phyloP scores from a whole-genome alignment of 2,113 vertebrate genomes.

The Cyprinodon tularosa region DNA sequence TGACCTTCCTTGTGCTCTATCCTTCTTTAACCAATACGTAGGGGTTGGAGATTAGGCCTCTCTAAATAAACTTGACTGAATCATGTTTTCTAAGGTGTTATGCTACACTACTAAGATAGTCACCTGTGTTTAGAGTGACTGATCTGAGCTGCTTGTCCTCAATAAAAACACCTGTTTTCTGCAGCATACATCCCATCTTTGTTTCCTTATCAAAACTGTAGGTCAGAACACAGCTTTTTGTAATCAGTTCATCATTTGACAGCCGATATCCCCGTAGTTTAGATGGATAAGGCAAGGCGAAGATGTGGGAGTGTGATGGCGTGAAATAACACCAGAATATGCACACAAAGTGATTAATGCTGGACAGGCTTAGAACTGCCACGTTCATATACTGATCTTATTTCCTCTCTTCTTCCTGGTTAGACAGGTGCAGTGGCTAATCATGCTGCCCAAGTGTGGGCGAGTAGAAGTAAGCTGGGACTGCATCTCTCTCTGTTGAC shows the following conservation, averaged over 20 bases:
- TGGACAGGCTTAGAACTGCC: conserved; percentile 20
- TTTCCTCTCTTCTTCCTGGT: conserved; percentile 43
- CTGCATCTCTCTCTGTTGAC: conserved; percentile 65
- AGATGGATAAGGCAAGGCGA: conserved; percentile 24
- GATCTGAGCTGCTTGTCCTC: conserved; percentile 15
- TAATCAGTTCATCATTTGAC: background rate
- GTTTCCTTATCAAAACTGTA: background rate
- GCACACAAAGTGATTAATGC: conserved; percentile 48
- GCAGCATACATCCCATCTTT: background rate
- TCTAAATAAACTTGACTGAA: conserved; percentile 54
- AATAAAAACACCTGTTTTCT: conserved; percentile 26
- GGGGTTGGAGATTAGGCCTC: conserved; percentile 39
- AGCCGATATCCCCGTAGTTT: conserved; percentile 14
- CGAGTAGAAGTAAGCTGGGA: conserved; percentile 59
- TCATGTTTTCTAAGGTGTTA: conserved; percentile 56
- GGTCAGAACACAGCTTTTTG: background rate
- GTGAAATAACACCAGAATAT: conserved; percentile 37
- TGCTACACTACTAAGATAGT: conserved; percentile 39
- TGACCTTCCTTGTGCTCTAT: conserved; percentile 10
- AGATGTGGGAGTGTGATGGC: conserved; percentile 29
- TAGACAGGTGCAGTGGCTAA: conserved; percentile 54
- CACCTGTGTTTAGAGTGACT: conserved; percentile 53
- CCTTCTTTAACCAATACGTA: conserved; percentile 3
- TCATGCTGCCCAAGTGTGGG: conserved; percentile 57
- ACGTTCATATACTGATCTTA: conserved; percentile 16